Conservation (phyloP, 1,140 invertebrate genomes). For the Magallana ariakensis region DNA sequence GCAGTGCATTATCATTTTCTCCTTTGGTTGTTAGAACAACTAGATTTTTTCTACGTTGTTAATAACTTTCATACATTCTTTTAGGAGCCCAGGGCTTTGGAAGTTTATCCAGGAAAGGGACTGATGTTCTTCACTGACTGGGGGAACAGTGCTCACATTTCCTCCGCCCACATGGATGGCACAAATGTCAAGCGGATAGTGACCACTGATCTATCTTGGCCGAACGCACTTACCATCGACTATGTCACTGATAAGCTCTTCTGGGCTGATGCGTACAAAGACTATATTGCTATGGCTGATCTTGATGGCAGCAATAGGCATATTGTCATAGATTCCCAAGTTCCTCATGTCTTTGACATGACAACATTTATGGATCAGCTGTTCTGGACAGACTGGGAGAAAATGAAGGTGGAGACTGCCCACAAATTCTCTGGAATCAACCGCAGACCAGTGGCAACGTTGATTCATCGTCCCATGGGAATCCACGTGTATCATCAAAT, state of each 20-base stretch:
- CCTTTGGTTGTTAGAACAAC: too few relatives aligned
- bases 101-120: slow-evolving; percentile 90
- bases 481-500: slow-evolving; percentile 85
- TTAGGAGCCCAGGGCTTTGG: slow-evolving; percentile 94
- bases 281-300: slow-evolving; percentile 91
- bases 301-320: slow-evolving; percentile 71
- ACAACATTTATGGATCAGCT: slow-evolving; percentile 95
- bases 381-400: slow-evolving; percentile 98
- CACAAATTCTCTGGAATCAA: slow-evolving; percentile 97
- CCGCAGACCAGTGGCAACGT: slow-evolving; percentile 93
- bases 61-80: slow-evolving; percentile 87
- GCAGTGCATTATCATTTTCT: too few relatives aligned
- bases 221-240: slow-evolving; percentile 96
- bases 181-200: slow-evolving; percentile 91
- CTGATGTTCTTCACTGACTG: slow-evolving; percentile 98
- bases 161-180: slow-evolving; percentile 97
- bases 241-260: slow-evolving; percentile 96
- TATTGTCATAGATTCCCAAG: slow-evolving; percentile 83
- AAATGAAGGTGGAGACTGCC: slow-evolving; percentile 91
- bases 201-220: slow-evolving; percentile 96
- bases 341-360: slow-evolving; percentile 95
- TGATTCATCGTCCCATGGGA: slow-evolving; percentile 92
- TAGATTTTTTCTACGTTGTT: neutral
- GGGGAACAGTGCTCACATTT: slow-evolving; percentile 98
- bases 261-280: slow-evolving; percentile 97